Conservation (phyloP, 2,797 vertebrate species). For the Rhinatrema bivittatum region DNA sequence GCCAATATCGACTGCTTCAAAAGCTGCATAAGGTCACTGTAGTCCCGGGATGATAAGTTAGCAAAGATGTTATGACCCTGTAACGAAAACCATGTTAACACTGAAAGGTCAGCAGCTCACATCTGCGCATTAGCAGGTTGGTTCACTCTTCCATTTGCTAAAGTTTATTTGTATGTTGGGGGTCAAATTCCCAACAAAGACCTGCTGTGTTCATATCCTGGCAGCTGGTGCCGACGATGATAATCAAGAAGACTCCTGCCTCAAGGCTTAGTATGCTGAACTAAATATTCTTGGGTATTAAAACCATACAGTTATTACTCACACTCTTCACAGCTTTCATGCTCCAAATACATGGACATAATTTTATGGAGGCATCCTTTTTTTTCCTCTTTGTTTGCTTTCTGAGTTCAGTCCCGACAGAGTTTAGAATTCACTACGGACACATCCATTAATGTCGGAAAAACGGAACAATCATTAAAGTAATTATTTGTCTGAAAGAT, state of each 20-base stretch:
- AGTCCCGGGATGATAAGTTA: slow-evolving; percentile 94
- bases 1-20: slow-evolving; percentile 96
- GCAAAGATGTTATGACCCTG: slow-evolving; percentile 98
- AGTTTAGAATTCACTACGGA: too few relatives aligned
- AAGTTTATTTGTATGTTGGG: slow-evolving; percentile 14
- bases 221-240: neutral
- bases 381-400: too few relatives aligned
- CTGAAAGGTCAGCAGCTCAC: slow-evolving; percentile 35
- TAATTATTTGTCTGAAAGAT: too few relatives aligned
- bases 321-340: too few relatives aligned
- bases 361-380: too few relatives aligned
- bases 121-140: slow-evolving; percentile 27
- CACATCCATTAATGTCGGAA: too few relatives aligned
- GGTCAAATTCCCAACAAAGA: slow-evolving; percentile 24
- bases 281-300: too few relatives aligned
- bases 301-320: too few relatives aligned
- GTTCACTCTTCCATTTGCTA: slow-evolving; percentile 7
- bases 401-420: too few relatives aligned
- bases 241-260: slow-evolving; percentile 22
- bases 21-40: slow-evolving; percentile 97
- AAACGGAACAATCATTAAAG: too few relatives aligned
- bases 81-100: slow-evolving; percentile 54
- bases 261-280: too few relatives aligned
- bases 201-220: slow-evolving; percentile 20
- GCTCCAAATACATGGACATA: too few relatives aligned